Conservation (phyloP, 2,797 vertebrate genomes). For the Channallabes apus region DNA sequence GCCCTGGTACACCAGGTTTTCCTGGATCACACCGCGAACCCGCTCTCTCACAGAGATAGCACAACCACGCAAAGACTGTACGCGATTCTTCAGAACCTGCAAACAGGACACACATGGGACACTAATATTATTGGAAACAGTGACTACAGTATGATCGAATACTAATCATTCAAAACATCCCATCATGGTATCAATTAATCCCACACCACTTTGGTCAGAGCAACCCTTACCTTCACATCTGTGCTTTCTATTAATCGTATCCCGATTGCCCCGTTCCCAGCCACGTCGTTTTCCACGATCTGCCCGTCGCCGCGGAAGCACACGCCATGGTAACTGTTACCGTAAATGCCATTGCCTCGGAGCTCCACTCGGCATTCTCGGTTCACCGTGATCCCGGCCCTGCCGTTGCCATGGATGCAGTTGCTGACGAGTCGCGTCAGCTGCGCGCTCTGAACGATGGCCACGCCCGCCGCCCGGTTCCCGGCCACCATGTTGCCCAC, state of each 20-base stretch:
- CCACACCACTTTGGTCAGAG: not conserved
- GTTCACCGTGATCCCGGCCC: slow-evolving; percentile 80
- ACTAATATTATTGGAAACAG: not conserved
- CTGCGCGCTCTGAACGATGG: slow-evolving; percentile 85
- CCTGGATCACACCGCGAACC: slow-evolving; percentile 82
- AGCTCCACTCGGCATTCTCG: slow-evolving; percentile 85
- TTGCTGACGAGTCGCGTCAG: slow-evolving; percentile 82
- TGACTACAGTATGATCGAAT: not conserved
- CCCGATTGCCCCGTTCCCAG: slow-evolving; percentile 82
- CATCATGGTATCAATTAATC: not conserved
- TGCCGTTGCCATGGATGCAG: slow-evolving; percentile 83
- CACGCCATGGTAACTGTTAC: slow-evolving; percentile 82
- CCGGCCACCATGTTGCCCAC: slow-evolving; percentile 81
- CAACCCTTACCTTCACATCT: slow-evolving; percentile 79
- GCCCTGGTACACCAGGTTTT: slow-evolving; percentile 89
- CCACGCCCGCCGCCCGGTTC: slow-evolving; percentile 78
- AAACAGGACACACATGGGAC: not conserved
- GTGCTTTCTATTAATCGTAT: slow-evolving; percentile 80
- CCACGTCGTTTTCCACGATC: slow-evolving; percentile 84
- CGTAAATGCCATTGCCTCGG: slow-evolving; percentile 86
- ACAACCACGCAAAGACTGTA: slow-evolving; percentile 81
- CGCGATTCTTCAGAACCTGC: slow-evolving; percentile 85
- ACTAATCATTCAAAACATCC: not conserved
- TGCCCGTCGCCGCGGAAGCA: slow-evolving; percentile 80
- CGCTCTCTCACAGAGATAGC: slow-evolving; percentile 81